Base-by-base conservation (phyloP, 2,888 invertebrate genomes). In the Pristionchus fissidentatus region DNA sequence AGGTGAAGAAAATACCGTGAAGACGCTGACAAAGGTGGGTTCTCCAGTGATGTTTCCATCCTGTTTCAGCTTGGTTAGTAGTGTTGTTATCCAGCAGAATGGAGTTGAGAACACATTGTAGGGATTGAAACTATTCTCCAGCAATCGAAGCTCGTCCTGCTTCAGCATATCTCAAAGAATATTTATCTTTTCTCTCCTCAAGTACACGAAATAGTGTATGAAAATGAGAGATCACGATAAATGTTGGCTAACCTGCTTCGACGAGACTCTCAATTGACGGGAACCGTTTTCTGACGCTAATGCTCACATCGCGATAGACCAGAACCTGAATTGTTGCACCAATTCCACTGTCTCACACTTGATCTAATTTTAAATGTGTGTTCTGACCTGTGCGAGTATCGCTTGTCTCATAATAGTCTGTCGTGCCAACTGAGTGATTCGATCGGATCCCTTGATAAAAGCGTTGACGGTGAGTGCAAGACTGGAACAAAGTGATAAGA, bases 381-480 rank as follows among this genome's bases (percentile, higher is more conserved):
- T 22, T 43, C 52, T 38, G 8, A 81, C 80, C 46, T 81, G 80
- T n/a, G 80, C 43, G 19, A 81, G 62, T 43, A 46, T 46, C 8
- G 38, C 32, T 5, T 81, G 46, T 62, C 80, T 62, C 10, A 81
- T 46, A 8, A 81, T 41, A 46, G 62, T 46, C 35, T 46, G 62
- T 32, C 80, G 10, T 8, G 62, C 60, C 7, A 81, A 32, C 26
- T 46, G 29, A 19, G 46, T 43, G 29, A 46, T 32, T 1, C 46
- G 35, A 62, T 81, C 46, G 32, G 29, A 29, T 46, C 80, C 80
- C 7, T 10, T 60, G 29, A 81, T 46, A 62, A 35, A 62, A 0
- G 62, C 46, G n/a, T 62, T 81, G 46, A 81, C 52, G 13, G 52
- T 32, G 19, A 81, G 29, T n/a, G 80, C 80, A 46, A 52, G 32